Evolutionary conservation across 2,888 invertebrate species (phyloP), one percentile per base, ranked within the genome.

Genomic region (Parelbella ahira): DNA sequence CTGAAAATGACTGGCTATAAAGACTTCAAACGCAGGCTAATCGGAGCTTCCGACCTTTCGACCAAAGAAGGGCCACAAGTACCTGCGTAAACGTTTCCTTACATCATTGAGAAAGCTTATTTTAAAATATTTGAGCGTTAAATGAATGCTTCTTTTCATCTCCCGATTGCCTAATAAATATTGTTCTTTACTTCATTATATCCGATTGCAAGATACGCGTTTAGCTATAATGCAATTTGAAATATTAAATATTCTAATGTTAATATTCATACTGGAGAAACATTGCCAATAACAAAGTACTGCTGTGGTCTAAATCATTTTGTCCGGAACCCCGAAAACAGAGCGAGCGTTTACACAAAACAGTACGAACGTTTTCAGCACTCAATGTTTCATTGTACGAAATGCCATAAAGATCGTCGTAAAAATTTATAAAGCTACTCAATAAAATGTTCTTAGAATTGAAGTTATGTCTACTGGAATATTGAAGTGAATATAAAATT

Each of bases 21-120:
- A 81, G 81, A 82, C 80, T 75, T 83, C 81, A 82, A 83, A 80
- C 79, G 82, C 74, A 70, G 71, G 72, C 82, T 84, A 84, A 84
- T 84, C 82, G 80, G 65, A 73, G 73, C 80, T 83, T 82, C 80
- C 83, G 82, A 81, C 84, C 84, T 81, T 81, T 74, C 56, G 69
- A 63, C 56, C 59, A 61, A 73, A 72, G 71, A 70, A 74, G 68
- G 70, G 58, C 65, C 62, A 56, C 68, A 65, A 77, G 74, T 75
- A 73, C 68, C 67, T 71, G 63, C 60, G 60, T 60, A 71, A 75
- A 72, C 64, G 69, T 66, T 77, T 68, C 69, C 68, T 70, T 70
- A 63, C 63, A 53, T 65, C 70, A 71, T 72, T 72, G 64, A 62
- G 62, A 59, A 63, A 62, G 60, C 65, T 61, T 59, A 62, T 68